Conservation (phyloP, 2,113 vertebrate genomes). For the Chloroceryle aenea region DNA sequence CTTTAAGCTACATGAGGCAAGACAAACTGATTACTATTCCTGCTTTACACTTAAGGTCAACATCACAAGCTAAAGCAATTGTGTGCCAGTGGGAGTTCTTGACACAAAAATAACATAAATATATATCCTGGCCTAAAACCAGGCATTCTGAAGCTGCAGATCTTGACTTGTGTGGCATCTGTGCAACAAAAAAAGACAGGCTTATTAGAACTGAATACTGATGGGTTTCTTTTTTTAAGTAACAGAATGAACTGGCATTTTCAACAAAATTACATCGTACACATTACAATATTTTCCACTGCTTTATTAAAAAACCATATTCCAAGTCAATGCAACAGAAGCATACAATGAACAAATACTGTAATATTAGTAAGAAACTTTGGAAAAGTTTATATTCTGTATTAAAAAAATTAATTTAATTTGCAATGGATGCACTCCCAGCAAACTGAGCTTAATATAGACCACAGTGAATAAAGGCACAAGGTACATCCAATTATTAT, state of each 20-base stretch:
- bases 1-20: not conserved
- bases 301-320: slow-evolving; percentile 48
- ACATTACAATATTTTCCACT: not conserved
- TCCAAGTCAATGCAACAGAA: slow-evolving; percentile 44
- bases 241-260: not conserved
- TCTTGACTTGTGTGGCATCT: slow-evolving; percentile 61
- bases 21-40: not conserved
- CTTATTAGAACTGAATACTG: slow-evolving; percentile 48
- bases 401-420: not conserved
- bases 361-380: not conserved
- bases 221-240: not conserved
- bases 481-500: not conserved
- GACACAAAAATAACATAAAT: not conserved
- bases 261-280: slow-evolving; percentile 61
- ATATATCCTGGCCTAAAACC: slow-evolving; percentile 51
- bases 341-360: slow-evolving; percentile 6
- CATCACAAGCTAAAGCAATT: not conserved
- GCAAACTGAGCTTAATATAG: not conserved
- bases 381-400: not conserved
- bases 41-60: not conserved
- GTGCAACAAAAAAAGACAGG: slow-evolving; percentile 49
- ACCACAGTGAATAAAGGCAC: slow-evolving; percentile 18
- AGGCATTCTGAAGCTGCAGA: slow-evolving; percentile 49
- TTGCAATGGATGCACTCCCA: not conserved
- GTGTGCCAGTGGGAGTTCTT: slow-evolving; percentile 21